These are phyloP conservation scores for Cyprinodon diabolis DNA, from an alignment of 2,797 vertebrate genomes.

Conservation along the genomic window DNA sequence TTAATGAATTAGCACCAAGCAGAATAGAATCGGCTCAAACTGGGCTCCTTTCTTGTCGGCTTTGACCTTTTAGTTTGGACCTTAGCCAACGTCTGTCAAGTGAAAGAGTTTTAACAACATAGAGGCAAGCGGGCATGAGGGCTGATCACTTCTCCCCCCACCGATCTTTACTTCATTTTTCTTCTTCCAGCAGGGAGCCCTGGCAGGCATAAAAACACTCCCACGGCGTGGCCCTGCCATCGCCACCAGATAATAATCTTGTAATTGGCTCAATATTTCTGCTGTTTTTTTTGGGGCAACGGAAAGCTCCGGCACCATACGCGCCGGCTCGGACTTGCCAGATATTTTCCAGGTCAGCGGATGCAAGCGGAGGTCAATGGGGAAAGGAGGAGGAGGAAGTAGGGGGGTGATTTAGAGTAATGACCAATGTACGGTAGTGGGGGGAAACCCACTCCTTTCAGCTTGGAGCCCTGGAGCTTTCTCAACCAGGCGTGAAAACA, in stretches of 20 bases:
- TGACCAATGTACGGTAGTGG: constrained; percentile 50
- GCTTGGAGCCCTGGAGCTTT: constrained; percentile 50
- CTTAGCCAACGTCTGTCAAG: constrained; percentile 46
- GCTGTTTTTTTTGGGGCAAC: constrained; percentile 56
- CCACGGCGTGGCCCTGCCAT: constrained; percentile 56
- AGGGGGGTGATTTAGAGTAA: constrained; percentile 69
- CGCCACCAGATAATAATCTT: constrained; percentile 79
- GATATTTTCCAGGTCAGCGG: constrained; percentile 80
- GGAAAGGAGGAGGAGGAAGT: constrained; percentile 27
- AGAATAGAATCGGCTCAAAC: constrained; percentile 36
- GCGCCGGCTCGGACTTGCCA: constrained; percentile 54
- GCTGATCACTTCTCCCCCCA: constrained; percentile 52
- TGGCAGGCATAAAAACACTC: constrained; percentile 72
- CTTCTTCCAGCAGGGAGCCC: constrained; percentile 57
- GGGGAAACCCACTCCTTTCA: constrained; percentile 41
- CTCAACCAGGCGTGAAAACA: constrained; percentile 47
- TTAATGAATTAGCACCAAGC: constrained; percentile 39
- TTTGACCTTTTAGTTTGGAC: constrained; percentile 44
- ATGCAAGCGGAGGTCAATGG: constrained; percentile 69
- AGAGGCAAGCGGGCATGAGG: constrained; percentile 62
- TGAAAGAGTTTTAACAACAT: constrained; percentile 59
- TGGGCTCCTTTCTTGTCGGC: constrained; percentile 40
- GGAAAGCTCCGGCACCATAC: constrained; percentile 48
- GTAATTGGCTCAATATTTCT: constrained; percentile 86
- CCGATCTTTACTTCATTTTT: constrained; percentile 68